Conservation (phyloP, 2,113 vertebrate genomes). For the Chaenogobius annularis region DNA sequence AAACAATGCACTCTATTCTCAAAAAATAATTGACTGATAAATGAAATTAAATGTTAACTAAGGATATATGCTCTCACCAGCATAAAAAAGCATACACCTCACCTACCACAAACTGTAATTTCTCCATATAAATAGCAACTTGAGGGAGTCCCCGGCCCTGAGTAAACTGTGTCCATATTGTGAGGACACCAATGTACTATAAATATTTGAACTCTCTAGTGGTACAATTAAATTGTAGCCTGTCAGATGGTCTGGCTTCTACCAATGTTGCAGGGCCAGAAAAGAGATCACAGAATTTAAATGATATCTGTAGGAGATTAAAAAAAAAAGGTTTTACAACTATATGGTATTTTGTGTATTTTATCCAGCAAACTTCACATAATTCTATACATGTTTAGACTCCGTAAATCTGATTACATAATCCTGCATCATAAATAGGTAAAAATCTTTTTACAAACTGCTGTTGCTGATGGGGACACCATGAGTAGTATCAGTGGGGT, state of each 20-base stretch:
- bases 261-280: slow-evolving; percentile 9
- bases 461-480: not conserved
- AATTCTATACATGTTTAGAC: not conserved
- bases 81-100: slow-evolving; percentile 9
- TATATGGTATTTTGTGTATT: not conserved
- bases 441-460: not conserved
- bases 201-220: slow-evolving; percentile 40
- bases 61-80: slow-evolving; percentile 40
- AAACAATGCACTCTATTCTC: not conserved
- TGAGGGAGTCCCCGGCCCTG: slow-evolving; percentile 30
- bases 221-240: slow-evolving; percentile 43
- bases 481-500: not conserved
- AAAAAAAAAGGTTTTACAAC: not conserved
- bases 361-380: not conserved
- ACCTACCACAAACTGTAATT: not conserved
- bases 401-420: not conserved
- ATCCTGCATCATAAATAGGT: not conserved
- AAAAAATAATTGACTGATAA: not conserved
- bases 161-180: slow-evolving; percentile 34
- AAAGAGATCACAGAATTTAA: slow-evolving; percentile 8
- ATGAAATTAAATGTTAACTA: not conserved
- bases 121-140: not conserved
- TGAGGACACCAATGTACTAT: slow-evolving; percentile 24
- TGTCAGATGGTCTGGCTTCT: slow-evolving; percentile 24
- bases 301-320: not conserved